Evolutionary conservation across 2,797 vertebrate species (phyloP), one percentile per base, ranked within the genome.

Genomic region (Myotis findleyi): DNA sequence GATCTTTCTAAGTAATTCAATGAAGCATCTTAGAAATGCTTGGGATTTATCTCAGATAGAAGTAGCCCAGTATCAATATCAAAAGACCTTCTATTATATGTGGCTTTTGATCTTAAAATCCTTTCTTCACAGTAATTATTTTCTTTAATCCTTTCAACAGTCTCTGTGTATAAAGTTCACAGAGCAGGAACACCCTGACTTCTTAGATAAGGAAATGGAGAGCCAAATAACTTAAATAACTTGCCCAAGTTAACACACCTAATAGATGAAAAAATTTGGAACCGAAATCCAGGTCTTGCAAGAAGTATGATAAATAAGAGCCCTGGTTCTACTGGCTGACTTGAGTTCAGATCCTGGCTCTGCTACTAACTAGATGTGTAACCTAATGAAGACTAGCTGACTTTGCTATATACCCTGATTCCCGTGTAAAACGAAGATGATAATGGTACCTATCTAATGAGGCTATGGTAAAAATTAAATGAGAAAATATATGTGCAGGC

Each of bases 111-210:
- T 66, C 8, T 71, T 72, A 73, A 95, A 79, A 87, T 53, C 18
- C 80, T 76, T 89, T 80, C 85, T 25, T 76, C n/a, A 51, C n/a
- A 25, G 57, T 76, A 68, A 81, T 77, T 80, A 64, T 81, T 25
- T 87, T 81, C 92, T 69, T 96, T 91, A 88, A 86, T 89, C 30
- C n/a, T 92, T 92, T 81, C 41, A 84, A 72, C 27, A 89, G 36
- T 80, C 36, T n/a, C n/a, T n/a, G n/a, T n/a, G n/a, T n/a, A n/a
- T n/a, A n/a, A n/a, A n/a, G n/a, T n/a, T n/a, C n/a, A n/a, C n/a
- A n/a, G n/a, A n/a, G n/a, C n/a, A n/a, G n/a, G n/a, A n/a, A n/a
- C n/a, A n/a, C n/a, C n/a, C n/a, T n/a, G n/a, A n/a, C 55, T 55
- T 89, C 47, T 88, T 62, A 85, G 41, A 53, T 82, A 62, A 94